Evolutionary conservation across 2,797 vertebrate species (phyloP).

Genomic region (Numenius phaeopus): DNA sequence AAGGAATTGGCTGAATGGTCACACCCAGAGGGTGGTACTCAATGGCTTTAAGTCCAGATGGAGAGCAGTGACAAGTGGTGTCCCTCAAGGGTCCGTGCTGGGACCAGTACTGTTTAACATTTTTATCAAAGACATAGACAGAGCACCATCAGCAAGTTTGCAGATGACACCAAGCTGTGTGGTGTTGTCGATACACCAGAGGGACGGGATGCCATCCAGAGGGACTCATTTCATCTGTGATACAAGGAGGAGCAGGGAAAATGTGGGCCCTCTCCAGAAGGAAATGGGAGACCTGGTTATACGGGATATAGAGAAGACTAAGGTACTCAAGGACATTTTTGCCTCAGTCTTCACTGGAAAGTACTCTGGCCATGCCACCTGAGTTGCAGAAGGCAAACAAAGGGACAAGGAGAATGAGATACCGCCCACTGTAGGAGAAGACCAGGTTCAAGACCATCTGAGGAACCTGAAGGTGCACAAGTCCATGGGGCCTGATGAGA

Average conservation of each 20-base stretch:
- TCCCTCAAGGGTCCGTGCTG: too few relatives aligned
- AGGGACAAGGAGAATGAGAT: neutral
- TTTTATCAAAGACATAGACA: too few relatives aligned
- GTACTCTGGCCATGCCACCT: neutral
- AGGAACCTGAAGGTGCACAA: neutral
- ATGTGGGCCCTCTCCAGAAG: neutral
- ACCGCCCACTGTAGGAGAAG: neutral
- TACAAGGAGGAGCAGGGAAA: neutral
- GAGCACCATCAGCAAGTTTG: too few relatives aligned
- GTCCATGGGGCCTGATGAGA: neutral
- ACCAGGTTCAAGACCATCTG: neutral
- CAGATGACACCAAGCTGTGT: too few relatives aligned
- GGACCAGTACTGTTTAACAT: too few relatives aligned
- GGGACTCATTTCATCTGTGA: neutral
- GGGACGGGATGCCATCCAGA: too few relatives aligned
- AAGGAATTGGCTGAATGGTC: too few relatives aligned
- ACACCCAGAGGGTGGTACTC: too few relatives aligned
- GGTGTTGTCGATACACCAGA: too few relatives aligned
- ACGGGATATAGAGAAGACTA: neutral
- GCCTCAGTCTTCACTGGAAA: neutral
- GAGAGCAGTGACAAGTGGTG: too few relatives aligned
- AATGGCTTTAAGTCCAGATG: too few relatives aligned
- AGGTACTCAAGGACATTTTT: neutral
- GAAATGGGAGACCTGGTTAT: neutral
- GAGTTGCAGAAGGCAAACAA: neutral